Percentiles rank a stretch among this genome's conserved stretches.
phyloP scores from a whole-genome alignment of 92 coral and sea anemone genomes.

The Parazoanthus darwini region DNA sequence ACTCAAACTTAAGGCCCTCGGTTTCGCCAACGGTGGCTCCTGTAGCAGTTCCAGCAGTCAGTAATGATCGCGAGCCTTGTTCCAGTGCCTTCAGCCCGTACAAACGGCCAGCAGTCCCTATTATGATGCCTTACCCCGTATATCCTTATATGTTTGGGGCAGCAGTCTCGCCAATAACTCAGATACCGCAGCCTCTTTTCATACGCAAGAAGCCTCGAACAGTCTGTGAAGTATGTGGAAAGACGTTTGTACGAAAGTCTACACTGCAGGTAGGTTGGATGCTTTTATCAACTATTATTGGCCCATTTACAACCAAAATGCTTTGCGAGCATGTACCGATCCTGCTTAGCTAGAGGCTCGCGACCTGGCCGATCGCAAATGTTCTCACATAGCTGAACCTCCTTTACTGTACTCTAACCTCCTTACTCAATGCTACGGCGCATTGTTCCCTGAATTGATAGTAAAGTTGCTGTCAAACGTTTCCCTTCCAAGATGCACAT shows the following conservation, averaged over 20 bases:
- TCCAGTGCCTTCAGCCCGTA: constrained; percentile 19
- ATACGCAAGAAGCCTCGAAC: neutral
- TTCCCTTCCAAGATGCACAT: too few species aligned
- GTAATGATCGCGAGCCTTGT: neutral
- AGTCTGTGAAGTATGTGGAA: constrained; percentile 7
- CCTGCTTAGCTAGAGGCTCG: too few species aligned
- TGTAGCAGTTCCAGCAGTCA: neutral
- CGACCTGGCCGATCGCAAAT: too few species aligned
- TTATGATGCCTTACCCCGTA: neutral
- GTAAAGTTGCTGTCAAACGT: too few species aligned
- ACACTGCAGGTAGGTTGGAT: constrained; percentile 9
- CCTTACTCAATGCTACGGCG: too few species aligned
- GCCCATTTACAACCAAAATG: too few species aligned
- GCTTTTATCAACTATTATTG: neutral
- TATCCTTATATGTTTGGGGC: neutral
- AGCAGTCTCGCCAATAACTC: neutral
- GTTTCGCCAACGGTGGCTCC: neutral
- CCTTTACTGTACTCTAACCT: too few species aligned
- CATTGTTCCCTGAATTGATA: too few species aligned
- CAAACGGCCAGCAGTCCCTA: neutral
- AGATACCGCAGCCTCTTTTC: neutral
- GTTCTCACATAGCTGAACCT: too few species aligned
- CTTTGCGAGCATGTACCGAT: too few species aligned
- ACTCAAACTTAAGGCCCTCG: neutral
- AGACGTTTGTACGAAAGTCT: constrained; percentile 19